phyloP scores from a whole-genome alignment of 2,797 vertebrate genomes.

The Alca torda region DNA sequence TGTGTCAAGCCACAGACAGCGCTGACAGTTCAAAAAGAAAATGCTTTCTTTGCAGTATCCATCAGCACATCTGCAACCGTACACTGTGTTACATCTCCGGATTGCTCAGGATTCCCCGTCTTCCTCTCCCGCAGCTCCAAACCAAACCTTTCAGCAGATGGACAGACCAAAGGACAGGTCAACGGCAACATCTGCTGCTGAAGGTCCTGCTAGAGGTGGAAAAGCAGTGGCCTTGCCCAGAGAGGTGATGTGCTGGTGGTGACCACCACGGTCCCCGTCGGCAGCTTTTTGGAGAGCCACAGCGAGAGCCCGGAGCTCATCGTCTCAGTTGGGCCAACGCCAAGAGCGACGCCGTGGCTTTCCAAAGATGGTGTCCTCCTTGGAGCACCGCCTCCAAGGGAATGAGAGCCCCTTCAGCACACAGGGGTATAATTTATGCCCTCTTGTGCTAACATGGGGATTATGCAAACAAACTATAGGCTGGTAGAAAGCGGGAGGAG shows the following conservation, averaged over 20 bases:
- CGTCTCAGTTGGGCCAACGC: rapidly evolving
- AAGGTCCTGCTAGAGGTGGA: not conserved
- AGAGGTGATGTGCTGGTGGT: not conserved
- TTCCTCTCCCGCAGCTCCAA: not conserved
- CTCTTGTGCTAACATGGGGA: not conserved
- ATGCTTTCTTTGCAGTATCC: slow-evolving; percentile 51
- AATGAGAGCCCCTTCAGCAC: not conserved
- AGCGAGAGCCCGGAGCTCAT: not conserved
- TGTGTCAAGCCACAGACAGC: slow-evolving; percentile 62
- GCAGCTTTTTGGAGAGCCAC: not conserved
- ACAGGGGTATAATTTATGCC: not conserved
- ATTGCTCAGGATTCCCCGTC: not conserved
- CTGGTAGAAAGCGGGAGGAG: not conserved
- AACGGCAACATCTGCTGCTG: not conserved
- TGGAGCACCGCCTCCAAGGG: not conserved
- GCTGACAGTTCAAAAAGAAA: slow-evolving; percentile 70
- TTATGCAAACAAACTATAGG: not conserved
- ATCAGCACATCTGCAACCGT: slow-evolving; percentile 29
- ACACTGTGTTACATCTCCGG: not conserved
- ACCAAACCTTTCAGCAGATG: not conserved
- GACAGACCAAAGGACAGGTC: not conserved
- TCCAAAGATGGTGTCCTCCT: not conserved
- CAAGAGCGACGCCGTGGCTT: rapidly evolving
- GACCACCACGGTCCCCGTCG: rapidly evolving
- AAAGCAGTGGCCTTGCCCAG: not conserved